Conservation (phyloP, 2,888 invertebrate genomes). For the Galerucella nymphaeae region DNA sequence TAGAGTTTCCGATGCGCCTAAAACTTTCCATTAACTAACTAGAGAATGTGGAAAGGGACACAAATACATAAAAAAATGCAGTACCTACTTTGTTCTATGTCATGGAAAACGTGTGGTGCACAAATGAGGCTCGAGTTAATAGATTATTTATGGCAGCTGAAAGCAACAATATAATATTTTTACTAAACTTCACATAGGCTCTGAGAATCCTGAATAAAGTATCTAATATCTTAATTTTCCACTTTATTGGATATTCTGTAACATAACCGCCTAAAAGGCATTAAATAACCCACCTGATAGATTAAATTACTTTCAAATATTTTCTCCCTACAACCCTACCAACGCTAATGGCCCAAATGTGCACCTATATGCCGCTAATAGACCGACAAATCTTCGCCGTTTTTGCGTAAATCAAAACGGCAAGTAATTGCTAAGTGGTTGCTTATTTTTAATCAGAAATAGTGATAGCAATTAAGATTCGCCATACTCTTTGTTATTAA, state of each 20-base stretch:
- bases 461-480: constrained; percentile 57
- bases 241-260: too few species aligned
- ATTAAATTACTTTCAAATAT: constrained; percentile 24
- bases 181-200: too few species aligned
- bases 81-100: too few species aligned
- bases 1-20: constrained; percentile 1
- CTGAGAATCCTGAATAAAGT: too few species aligned
- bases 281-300: constrained; percentile 8
- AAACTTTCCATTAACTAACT: not conserved
- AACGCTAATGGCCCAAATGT: constrained; percentile 36
- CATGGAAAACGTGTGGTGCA: too few species aligned
- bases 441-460: constrained; percentile 60
- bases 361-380: constrained; percentile 43
- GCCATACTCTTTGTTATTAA: constrained; percentile 34
- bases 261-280: constrained; percentile 1
- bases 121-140: too few species aligned
- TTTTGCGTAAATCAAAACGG: constrained; percentile 56
- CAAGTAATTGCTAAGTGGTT: constrained; percentile 58
- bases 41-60: not conserved
- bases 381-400: constrained; percentile 51
- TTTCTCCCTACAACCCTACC: constrained; percentile 20
- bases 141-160: too few species aligned
- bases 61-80: too few species aligned
- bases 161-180: too few species aligned
- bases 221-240: too few species aligned